These are phyloP conservation scores for Oxystoma pomonae DNA, from an alignment of 2,888 invertebrate genomes.

Conservation along the genomic window DNA sequence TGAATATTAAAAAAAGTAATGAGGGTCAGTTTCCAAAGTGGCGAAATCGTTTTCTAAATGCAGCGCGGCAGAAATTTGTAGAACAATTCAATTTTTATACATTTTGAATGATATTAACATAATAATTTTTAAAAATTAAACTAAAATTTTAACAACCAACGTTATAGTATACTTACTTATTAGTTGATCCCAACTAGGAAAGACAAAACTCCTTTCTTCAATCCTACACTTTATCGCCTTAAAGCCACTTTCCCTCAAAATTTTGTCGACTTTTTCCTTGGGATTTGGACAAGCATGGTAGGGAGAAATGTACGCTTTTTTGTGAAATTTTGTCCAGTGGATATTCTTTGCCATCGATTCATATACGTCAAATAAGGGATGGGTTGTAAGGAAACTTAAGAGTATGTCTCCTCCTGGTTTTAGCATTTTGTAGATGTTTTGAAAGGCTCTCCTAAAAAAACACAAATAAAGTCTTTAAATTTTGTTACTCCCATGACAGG, in stretches of 20 bases:
- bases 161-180: conserved; percentile 54
- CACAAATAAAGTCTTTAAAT: too few species aligned
- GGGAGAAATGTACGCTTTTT: conserved; percentile 62
- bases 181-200: conserved; percentile 53
- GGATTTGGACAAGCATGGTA: conserved; percentile 62
- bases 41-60: too few species aligned
- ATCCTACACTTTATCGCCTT: conserved; percentile 54
- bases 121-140: background rate
- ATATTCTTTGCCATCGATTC: conserved; percentile 54
- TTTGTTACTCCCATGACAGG: too few species aligned
- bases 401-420: conserved; percentile 64
- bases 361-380: conserved; percentile 67
- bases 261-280: conserved; percentile 50
- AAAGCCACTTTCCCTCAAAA: conserved; percentile 60
- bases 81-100: too few species aligned
- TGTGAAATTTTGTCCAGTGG: conserved; percentile 61
- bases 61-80: too few species aligned
- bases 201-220: conserved; percentile 56
- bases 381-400: conserved; percentile 63
- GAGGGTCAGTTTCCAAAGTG: too few species aligned
- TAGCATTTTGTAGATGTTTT: conserved; percentile 64
- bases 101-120: background rate
- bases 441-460: conserved; percentile 57
- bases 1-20: too few species aligned
- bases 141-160: too few species aligned